Base-by-base conservation (phyloP, 2,797 vertebrate genomes). In the Moxostoma hubbsi region DNA sequence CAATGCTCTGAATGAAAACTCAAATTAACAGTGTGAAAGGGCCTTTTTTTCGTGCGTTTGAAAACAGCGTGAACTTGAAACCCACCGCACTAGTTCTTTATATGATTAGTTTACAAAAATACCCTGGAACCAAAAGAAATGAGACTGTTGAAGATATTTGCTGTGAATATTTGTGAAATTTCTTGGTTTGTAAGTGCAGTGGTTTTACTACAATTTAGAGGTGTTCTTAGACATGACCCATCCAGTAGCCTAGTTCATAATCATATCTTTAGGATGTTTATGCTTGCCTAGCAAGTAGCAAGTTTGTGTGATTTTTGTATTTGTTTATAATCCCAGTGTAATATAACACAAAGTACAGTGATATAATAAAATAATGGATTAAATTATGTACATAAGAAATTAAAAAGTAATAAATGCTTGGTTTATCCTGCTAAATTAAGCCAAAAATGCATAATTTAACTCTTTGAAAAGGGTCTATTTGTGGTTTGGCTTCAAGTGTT, bases 1-100 rank as follows among this genome's bases (percentile, higher is more conserved):
- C 10, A 45, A 45, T 4, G n/a, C 18, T 47, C 58, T 71, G 63
- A 65, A 81, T 62, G 70, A 74, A 61, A 72, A 15, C 67, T 73
- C 12, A 11, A 11, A 58, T 68, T 77, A 55, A 59, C n/a, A 9
- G 7, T 36, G 36, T 36, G 36, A 36, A 36, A 36, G 36, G 36
- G 36, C 36, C 15, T 5, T 18, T 15, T 8, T 24, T 49, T 24
- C 3, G n/a, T n/a, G n/a, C 1, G 12, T 36, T 16, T 2, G 2
- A 43, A 50, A 68, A 61, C 36, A 7, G 43, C 18, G 13, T 13
- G n/a, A 9, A 59, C 57, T 68, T 59, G 47, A 62, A 47, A 51
- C 16, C 1, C 62, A 46, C 16, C 36, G 13, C 6, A 63, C 61
- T 4, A n/a, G 18, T 15, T 0, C 45, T 53, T 61, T 51, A 9